These are phyloP conservation scores for Andrena bucephala DNA, from an alignment of 2,888 invertebrate genomes.

Conservation along the genomic window DNA sequence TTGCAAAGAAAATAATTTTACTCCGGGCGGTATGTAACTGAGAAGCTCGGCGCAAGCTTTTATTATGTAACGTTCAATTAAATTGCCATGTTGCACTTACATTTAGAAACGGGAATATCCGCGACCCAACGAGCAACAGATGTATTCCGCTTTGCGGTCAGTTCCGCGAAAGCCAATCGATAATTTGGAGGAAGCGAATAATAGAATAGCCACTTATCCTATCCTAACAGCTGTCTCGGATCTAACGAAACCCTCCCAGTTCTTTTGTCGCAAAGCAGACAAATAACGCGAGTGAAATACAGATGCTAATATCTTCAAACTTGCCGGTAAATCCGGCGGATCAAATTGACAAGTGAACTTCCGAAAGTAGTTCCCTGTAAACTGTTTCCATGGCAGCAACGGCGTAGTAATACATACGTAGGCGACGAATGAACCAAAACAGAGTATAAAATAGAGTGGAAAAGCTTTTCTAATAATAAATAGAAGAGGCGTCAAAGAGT, in stretches of 20 bases:
- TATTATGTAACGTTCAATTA: constrained; percentile 14
- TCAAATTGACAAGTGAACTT: constrained; percentile 76
- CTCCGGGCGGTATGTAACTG: neutral
- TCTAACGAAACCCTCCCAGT: neutral
- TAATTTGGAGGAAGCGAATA: constrained; percentile 57
- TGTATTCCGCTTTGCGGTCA: constrained; percentile 56
- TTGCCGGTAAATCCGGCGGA: constrained; percentile 73
- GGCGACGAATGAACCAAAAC: constrained; percentile 25
- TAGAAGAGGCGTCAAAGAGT: neutral
- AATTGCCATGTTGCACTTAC: constrained; percentile 71
- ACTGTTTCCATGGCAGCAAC: constrained; percentile 78
- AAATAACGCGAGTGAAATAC: constrained; percentile 24
- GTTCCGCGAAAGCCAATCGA: constrained; percentile 58
- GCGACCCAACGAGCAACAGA: constrained; percentile 54
- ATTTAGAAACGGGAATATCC: constrained; percentile 63
- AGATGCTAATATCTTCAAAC: constrained; percentile 62
- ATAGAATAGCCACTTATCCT: constrained; percentile 22
- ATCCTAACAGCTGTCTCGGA: neutral
- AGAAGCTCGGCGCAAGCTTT: neutral
- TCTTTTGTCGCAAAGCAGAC: neutral
- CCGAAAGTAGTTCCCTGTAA: constrained; percentile 80
- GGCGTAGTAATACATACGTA: constrained; percentile 67
- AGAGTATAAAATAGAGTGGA: neutral
- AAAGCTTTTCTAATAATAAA: neutral
- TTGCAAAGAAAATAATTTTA: constrained; percentile 11